phyloP scores from a whole-genome alignment of 2,113 vertebrate species.

The Sinocyclocheilus anophthalmus region DNA sequence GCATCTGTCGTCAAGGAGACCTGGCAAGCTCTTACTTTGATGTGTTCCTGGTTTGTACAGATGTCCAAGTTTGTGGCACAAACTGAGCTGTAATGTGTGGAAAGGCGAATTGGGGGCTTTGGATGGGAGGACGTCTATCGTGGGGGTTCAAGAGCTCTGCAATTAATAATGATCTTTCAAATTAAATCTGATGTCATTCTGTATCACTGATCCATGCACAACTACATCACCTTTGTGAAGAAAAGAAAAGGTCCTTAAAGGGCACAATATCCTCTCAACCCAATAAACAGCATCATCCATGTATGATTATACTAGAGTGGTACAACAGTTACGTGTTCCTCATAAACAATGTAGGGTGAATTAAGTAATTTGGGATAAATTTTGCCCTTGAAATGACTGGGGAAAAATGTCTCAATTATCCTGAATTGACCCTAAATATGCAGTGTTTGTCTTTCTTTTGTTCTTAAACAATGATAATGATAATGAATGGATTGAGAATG shows the following conservation, averaged over 20 bases:
- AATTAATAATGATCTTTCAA: constrained; percentile 11
- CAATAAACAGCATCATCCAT: not conserved
- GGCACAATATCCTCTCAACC: not conserved
- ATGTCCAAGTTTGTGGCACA: constrained; percentile 24
- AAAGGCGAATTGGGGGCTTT: not conserved
- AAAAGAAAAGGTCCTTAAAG: constrained; percentile 2
- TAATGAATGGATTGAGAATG: too few relatives aligned
- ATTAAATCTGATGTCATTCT: constrained; percentile 16
- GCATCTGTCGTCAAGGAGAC: constrained; percentile 40
- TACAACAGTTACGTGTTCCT: not conserved
- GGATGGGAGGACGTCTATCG: not conserved
- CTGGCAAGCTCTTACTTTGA: constrained; percentile 18
- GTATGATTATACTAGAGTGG: not conserved
- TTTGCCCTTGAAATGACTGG: too few relatives aligned
- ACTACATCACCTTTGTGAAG: not conserved
- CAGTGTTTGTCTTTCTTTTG: too few relatives aligned
- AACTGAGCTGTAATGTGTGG: constrained; percentile 15
- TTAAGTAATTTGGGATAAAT: too few relatives aligned
- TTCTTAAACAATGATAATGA: too few relatives aligned
- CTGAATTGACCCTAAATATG: too few relatives aligned
- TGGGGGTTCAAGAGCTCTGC: constrained; percentile 32
- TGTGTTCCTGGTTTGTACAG: not conserved
- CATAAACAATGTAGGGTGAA: too few relatives aligned
- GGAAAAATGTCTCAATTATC: too few relatives aligned
- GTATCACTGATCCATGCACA: too few relatives aligned